These are phyloP conservation scores for Brachyalestes nurse DNA, from an alignment of 2,797 vertebrate genomes.

Conservation along the genomic window DNA sequence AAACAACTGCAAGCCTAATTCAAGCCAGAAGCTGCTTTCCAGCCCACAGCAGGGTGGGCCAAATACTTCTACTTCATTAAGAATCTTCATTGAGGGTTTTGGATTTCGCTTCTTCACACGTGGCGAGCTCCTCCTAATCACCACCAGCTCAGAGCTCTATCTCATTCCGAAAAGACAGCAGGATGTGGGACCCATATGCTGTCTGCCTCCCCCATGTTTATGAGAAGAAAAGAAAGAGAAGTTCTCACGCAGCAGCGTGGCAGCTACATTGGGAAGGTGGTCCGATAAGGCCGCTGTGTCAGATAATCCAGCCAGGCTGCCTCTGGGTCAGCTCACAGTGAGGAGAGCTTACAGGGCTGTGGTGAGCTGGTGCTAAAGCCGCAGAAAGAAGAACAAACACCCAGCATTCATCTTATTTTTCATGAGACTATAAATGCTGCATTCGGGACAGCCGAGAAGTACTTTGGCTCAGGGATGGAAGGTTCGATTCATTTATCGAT, in stretches of 20 bases:
- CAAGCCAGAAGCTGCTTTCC: conserved; percentile 31
- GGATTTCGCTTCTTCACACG: conserved; percentile 14
- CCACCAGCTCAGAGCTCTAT: not conserved
- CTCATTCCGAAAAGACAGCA: not conserved
- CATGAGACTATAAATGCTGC: too few relatives aligned
- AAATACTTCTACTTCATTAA: conserved; percentile 35
- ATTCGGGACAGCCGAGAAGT: too few relatives aligned
- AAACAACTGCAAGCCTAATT: conserved; percentile 35
- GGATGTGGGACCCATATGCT: not conserved
- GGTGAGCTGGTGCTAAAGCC: conserved; percentile 1
- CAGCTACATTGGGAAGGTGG: not conserved
- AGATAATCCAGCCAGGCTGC: not conserved
- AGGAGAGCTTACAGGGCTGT: conserved; percentile 36
- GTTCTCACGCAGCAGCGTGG: not conserved
- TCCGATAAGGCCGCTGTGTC: not conserved
- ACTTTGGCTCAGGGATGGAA: too few relatives aligned
- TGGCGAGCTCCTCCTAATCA: not conserved
- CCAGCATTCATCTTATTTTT: too few relatives aligned
- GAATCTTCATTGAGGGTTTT: conserved; percentile 15
- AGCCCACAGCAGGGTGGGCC: conserved; percentile 3
- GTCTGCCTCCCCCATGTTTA: not conserved
- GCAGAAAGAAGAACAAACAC: not conserved
- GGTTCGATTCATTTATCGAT: too few relatives aligned
- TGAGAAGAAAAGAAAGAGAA: not conserved
- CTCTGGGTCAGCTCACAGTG: conserved; percentile 1